A percentile compares a stretch with the other conserved stretches of the same genome.
These are phyloP conservation scores for Gastracanthus pulcherrimus DNA, from an alignment of 2,888 invertebrate species.

Conservation along the genomic window DNA sequence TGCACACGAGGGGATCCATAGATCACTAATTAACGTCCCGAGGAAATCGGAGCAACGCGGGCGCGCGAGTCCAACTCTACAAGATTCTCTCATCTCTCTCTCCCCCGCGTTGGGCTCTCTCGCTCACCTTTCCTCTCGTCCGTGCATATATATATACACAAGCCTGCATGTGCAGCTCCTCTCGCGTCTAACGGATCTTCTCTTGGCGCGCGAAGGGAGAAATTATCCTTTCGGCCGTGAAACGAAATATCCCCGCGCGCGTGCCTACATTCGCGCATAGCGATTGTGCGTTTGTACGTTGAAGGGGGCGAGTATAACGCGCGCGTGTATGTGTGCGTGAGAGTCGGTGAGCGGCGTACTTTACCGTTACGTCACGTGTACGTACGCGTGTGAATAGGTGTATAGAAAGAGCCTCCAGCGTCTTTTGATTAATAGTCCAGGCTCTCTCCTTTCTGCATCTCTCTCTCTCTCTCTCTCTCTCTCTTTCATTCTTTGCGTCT, in stretches of 20 bases:
- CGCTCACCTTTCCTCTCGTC: too few species aligned
- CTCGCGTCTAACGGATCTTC: slow-evolving; percentile 32
- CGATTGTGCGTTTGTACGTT: slow-evolving; percentile 19
- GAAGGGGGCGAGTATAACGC: not conserved
- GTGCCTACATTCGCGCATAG: not conserved
- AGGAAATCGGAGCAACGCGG: slow-evolving; percentile 49
- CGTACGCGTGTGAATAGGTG: not conserved
- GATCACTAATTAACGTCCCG: slow-evolving; percentile 53
- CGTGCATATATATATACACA: too few species aligned
- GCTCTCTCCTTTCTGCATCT: too few species aligned
- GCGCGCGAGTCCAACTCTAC: slow-evolving; percentile 1
- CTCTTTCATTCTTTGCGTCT: not conserved
- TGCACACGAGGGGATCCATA: slow-evolving; percentile 12
- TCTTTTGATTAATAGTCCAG: slow-evolving; percentile 74
- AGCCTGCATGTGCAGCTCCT: too few species aligned
- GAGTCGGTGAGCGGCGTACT: slow-evolving; percentile 51
- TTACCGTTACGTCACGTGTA: slow-evolving; percentile 71
- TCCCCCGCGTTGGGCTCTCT: too few species aligned
- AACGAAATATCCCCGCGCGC: slow-evolving; percentile 66
- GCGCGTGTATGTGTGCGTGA: slow-evolving; percentile 29
- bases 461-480: too few species aligned
- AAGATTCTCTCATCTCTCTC: too few species aligned
- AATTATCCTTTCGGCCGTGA: slow-evolving; percentile 67
- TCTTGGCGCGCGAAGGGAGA: slow-evolving; percentile 32
- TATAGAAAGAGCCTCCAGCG: slow-evolving; percentile 61